Conservation (phyloP, 2,113 vertebrate genomes). For the Formicarius rufipectus region DNA sequence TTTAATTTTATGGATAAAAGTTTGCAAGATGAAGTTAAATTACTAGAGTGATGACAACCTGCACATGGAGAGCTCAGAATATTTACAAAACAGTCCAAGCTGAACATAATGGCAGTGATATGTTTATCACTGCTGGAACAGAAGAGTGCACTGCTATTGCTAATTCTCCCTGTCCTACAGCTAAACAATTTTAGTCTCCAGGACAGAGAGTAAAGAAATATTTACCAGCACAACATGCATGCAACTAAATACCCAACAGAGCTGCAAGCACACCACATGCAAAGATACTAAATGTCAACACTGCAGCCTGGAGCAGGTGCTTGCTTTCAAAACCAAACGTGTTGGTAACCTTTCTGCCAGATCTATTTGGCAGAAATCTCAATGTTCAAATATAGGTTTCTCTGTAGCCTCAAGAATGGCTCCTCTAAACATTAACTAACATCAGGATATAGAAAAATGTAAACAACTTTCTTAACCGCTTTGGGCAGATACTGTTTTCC, state of each 20-base stretch:
- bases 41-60: neutral
- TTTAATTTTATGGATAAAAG: slow-evolving; percentile 7
- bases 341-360: neutral
- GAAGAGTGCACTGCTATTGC: neutral
- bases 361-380: neutral
- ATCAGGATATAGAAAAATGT: neutral
- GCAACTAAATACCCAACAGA: neutral
- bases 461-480: neutral
- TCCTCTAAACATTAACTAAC: slow-evolving; percentile 21
- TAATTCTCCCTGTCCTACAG: neutral
- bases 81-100: slow-evolving; percentile 15
- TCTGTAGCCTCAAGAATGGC: neutral
- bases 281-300: neutral
- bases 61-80: neutral
- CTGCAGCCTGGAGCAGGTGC: neutral
- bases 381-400: neutral
- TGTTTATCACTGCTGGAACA: slow-evolving; percentile 17
- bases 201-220: neutral
- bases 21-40: neutral
- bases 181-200: slow-evolving; percentile 1
- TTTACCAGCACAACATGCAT: neutral
- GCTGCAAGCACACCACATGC: neutral
- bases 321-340: neutral
- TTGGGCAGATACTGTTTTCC: neutral
- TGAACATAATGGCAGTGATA: slow-evolving; percentile 29